A percentile compares a stretch with the other conserved stretches of the same genome.
These are phyloP conservation scores for Larimichthys crocea DNA, from an alignment of 2,113 vertebrate genomes.

Conservation along the genomic window DNA sequence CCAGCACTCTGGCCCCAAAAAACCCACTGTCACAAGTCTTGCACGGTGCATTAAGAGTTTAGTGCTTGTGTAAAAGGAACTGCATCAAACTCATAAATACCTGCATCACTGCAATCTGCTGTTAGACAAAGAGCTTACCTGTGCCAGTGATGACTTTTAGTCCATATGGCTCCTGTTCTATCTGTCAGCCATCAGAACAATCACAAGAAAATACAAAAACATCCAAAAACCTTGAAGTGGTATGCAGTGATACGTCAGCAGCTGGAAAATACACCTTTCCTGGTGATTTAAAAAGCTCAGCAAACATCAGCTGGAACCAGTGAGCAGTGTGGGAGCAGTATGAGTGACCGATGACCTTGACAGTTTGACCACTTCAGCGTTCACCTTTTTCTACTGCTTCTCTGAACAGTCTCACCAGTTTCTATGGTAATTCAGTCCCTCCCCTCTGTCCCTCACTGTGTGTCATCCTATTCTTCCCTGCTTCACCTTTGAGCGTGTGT, in stretches of 20 bases:
- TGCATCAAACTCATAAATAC: slow-evolving; percentile 71
- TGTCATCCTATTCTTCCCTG: slow-evolving; percentile 69
- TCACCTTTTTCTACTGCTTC: slow-evolving; percentile 58
- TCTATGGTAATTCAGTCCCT: slow-evolving; percentile 73
- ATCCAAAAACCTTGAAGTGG: not conserved
- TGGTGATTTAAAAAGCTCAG: not conserved
- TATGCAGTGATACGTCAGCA: not conserved
- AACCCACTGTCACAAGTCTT: not conserved
- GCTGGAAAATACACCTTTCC: slow-evolving; percentile 2
- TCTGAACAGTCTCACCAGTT: slow-evolving; percentile 57
- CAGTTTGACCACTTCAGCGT: slow-evolving; percentile 44
- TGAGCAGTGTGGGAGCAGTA: not conserved
- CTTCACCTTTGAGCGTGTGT: slow-evolving; percentile 50
- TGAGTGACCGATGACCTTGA: slow-evolving; percentile 37
- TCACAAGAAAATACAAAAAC: slow-evolving; percentile 7
- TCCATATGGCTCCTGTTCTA: slow-evolving; percentile 48
- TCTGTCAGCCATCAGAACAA: slow-evolving; percentile 22
- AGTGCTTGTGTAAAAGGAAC: slow-evolving; percentile 23
- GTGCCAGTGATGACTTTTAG: slow-evolving; percentile 13
- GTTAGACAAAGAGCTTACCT: slow-evolving; percentile 68
- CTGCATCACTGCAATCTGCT: slow-evolving; percentile 66
- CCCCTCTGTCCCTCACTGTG: slow-evolving; percentile 61
- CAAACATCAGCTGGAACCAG: not conserved
- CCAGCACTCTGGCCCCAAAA: slow-evolving; percentile 12
- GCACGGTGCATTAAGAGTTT: slow-evolving; percentile 15